These are phyloP conservation scores for Menidia menidia DNA, from an alignment of 2,797 vertebrate genomes.

Conservation along the genomic window DNA sequence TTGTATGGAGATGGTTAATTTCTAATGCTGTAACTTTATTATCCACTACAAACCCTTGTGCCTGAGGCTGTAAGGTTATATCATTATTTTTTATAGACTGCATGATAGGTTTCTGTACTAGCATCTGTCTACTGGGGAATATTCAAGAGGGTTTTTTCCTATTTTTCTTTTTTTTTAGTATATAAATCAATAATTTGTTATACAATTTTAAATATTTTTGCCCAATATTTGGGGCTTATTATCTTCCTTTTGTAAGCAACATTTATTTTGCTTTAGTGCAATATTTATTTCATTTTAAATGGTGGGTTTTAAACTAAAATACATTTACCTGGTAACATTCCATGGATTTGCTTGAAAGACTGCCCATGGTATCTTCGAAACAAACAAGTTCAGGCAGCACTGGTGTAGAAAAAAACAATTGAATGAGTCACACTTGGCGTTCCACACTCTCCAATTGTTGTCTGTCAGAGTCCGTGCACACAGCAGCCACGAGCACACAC, in stretches of 20 bases:
- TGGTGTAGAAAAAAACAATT: constrained; percentile 7
- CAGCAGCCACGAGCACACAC: constrained; percentile 30
- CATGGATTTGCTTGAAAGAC: neutral
- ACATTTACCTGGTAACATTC: neutral
- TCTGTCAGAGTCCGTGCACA: constrained; percentile 38
- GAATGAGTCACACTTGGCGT: constrained; percentile 44
- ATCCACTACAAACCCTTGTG: constrained; percentile 14
- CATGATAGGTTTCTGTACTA: neutral
- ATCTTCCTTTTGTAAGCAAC: too few species aligned
- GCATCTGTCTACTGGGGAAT: neutral
- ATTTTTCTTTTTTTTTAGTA: neutral
- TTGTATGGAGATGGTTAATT: constrained; percentile 32
- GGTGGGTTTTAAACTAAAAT: too few species aligned
- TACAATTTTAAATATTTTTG: too few species aligned
- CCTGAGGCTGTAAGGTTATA: constrained; percentile 10
- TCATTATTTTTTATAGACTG: constrained; percentile 5
- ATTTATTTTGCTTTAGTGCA: too few species aligned
- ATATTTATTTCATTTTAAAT: too few species aligned
- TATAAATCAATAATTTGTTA: too few species aligned
- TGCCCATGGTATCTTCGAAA: constrained; percentile 1
- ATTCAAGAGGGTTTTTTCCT: constrained; percentile 3
- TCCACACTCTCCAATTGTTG: constrained; percentile 31
- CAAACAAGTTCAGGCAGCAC: constrained; percentile 28
- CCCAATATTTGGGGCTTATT: too few species aligned
- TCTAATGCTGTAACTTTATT: constrained; percentile 43